Percentiles rank a stretch among this genome's conserved stretches.
These are phyloP conservation scores for Potamilus streckersoni DNA, from an alignment of 1,140 invertebrate species.

Conservation along the genomic window DNA sequence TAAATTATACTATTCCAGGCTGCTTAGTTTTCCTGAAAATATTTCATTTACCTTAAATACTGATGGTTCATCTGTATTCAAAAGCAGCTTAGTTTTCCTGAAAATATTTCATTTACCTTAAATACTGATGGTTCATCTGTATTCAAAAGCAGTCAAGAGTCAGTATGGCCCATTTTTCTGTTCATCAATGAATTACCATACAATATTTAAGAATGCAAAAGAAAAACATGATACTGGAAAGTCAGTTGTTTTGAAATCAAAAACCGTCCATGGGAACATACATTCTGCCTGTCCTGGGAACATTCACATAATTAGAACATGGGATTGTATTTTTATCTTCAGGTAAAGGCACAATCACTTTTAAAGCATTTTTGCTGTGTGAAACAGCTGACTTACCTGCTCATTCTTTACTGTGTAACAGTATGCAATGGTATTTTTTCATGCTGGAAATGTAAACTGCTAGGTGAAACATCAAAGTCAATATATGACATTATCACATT, in stretches of 20 bases:
- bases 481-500: constrained; percentile 15
- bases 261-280: constrained; percentile 21
- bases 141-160: constrained; percentile 25
- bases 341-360: constrained; percentile 1
- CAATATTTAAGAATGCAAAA: constrained; percentile 11
- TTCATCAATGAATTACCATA: constrained; percentile 31
- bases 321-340: constrained; percentile 4
- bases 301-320: background rate
- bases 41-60: constrained; percentile 26
- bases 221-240: constrained; percentile 25
- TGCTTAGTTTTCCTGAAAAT: constrained; percentile 13
- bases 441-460: constrained; percentile 28
- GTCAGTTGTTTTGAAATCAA: constrained; percentile 26
- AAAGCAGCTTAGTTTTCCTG: no score
- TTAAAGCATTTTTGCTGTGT: constrained; percentile 16
- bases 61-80: constrained; percentile 29
- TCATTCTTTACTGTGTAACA: constrained; percentile 18
- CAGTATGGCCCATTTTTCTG: constrained; percentile 29
- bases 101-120: constrained; percentile 22
- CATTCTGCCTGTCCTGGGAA: constrained; percentile 8
- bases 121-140: constrained; percentile 31
- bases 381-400: constrained; percentile 32
- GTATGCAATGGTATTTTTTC: constrained; percentile 16
- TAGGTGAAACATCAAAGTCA: constrained; percentile 12
- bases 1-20: constrained; percentile 8